phyloP scores from a whole-genome alignment of 2,113 vertebrate genomes.

The Phaethornis superciliosus region DNA sequence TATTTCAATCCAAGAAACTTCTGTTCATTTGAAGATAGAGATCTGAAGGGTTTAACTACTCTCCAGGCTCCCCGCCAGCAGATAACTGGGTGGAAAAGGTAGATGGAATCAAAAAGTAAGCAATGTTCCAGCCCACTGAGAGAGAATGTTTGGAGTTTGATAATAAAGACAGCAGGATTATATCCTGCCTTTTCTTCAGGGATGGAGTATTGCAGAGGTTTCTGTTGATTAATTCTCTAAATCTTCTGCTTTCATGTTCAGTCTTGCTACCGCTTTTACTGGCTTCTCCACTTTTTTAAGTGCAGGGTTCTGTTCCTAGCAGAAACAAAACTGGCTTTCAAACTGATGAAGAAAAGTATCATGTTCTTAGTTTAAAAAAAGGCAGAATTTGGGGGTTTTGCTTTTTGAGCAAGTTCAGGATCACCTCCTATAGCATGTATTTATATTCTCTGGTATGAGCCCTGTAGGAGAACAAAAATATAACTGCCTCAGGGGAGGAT shows the following conservation, averaged over 20 bases:
- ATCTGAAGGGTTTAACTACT: slow-evolving; percentile 60
- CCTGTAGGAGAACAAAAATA: neutral
- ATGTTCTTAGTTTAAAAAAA: slow-evolving; percentile 35
- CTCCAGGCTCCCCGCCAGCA: slow-evolving; percentile 44
- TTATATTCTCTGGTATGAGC: neutral
- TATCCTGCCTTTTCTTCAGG: slow-evolving; percentile 55
- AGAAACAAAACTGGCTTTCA: slow-evolving; percentile 6
- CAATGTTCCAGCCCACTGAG: slow-evolving; percentile 50
- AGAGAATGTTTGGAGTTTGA: slow-evolving; percentile 25
- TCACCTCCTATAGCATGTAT: neutral
- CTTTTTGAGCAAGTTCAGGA: slow-evolving; percentile 23
- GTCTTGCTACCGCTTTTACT: neutral
- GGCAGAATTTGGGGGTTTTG: neutral
- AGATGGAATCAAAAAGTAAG: slow-evolving; percentile 61
- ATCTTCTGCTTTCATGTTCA: slow-evolving; percentile 65
- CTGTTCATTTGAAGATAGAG: slow-evolving; percentile 20
- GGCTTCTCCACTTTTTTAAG: slow-evolving; percentile 29
- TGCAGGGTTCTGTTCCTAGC: slow-evolving; percentile 30
- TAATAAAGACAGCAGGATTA: slow-evolving; percentile 66
- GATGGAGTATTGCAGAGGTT: slow-evolving; percentile 47
- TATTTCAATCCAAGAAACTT: slow-evolving; percentile 8
- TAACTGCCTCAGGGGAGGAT: neutral
- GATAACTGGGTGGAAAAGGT: slow-evolving; percentile 44
- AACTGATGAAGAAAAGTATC: neutral
- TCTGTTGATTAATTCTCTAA: slow-evolving; percentile 69